phyloP scores from a whole-genome alignment of 2,113 vertebrate genomes.

The Salminus brasiliensis region DNA sequence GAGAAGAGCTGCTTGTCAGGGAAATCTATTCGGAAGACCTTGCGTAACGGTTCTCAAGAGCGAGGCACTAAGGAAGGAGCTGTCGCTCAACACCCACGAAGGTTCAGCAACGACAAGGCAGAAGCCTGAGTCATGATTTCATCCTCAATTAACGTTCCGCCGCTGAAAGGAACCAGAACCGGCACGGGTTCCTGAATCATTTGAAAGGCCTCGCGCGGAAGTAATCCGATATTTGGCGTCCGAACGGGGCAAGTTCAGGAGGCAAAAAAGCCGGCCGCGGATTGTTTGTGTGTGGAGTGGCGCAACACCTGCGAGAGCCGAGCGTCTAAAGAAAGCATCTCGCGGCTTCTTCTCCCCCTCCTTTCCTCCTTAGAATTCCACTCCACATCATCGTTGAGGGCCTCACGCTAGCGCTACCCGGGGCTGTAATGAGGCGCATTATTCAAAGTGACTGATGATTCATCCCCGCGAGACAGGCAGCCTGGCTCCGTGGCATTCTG shows the following conservation, averaged over 20 bases:
- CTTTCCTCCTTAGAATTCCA: conserved; percentile 45
- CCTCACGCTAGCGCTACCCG: conserved; percentile 34
- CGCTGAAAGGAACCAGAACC: neutral
- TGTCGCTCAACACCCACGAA: neutral
- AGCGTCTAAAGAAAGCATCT: conserved; percentile 33
- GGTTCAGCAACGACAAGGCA: neutral
- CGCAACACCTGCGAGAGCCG: neutral
- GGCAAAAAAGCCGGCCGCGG: conserved; percentile 36
- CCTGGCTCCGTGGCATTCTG: conserved; percentile 36
- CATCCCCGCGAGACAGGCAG: conserved; percentile 55
- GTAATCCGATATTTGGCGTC: conserved; percentile 22
- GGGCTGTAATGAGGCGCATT: conserved; percentile 60
- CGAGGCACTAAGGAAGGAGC: neutral
- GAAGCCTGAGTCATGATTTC: neutral
- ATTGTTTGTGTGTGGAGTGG: conserved; percentile 49
- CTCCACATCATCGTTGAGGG: conserved; percentile 65
- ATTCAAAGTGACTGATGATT: conserved; percentile 71
- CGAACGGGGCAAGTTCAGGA: conserved; percentile 50
- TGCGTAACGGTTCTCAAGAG: neutral
- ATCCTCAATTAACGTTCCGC: neutral
- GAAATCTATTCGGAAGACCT: neutral
- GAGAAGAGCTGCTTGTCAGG: neutral
- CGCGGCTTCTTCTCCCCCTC: neutral
- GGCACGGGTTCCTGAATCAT: neutral
- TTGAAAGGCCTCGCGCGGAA: neutral